Conservation (phyloP, 1,140 invertebrate genomes). For the Caligus rogercresseyi region DNA sequence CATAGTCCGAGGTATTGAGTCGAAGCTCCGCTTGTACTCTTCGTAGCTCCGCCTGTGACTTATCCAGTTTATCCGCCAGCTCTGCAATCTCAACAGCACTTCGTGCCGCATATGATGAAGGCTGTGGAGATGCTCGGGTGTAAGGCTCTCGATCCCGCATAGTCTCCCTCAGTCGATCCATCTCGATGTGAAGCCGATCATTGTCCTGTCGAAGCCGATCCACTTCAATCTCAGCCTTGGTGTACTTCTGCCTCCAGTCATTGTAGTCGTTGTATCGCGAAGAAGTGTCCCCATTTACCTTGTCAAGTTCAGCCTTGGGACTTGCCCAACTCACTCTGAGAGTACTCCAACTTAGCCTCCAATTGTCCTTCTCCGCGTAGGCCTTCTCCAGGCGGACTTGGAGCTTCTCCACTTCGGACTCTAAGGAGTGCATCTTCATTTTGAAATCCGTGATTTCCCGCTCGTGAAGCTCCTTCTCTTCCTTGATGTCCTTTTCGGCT, state of each 20-base stretch:
- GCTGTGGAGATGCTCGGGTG: neutral
- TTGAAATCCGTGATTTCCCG: conserved; percentile 85
- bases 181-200: conserved; percentile 48
- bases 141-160: conserved; percentile 26
- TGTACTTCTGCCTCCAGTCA: conserved; percentile 61
- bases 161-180: conserved; percentile 50
- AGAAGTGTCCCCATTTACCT: conserved; percentile 68
- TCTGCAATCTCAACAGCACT: conserved; percentile 45
- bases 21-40: conserved; percentile 54
- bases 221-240: conserved; percentile 69
- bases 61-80: conserved; percentile 69
- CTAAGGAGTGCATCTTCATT: conserved; percentile 48
- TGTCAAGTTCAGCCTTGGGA: conserved; percentile 70
- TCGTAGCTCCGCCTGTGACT: conserved; percentile 57
- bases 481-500: conserved; percentile 72
- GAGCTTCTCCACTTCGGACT: conserved; percentile 55
- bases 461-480: conserved; percentile 56
- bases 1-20: conserved; percentile 56
- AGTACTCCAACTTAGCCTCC: conserved; percentile 73
- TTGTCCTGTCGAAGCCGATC: conserved; percentile 39
- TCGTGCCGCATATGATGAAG: neutral
- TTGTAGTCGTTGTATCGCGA: conserved; percentile 73
- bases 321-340: conserved; percentile 60
- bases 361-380: conserved; percentile 69
- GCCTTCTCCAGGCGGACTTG: conserved; percentile 65